Evolutionary conservation across 2,113 vertebrate genomes (phyloP).

Genomic region (Guaruba guarouba): DNA sequence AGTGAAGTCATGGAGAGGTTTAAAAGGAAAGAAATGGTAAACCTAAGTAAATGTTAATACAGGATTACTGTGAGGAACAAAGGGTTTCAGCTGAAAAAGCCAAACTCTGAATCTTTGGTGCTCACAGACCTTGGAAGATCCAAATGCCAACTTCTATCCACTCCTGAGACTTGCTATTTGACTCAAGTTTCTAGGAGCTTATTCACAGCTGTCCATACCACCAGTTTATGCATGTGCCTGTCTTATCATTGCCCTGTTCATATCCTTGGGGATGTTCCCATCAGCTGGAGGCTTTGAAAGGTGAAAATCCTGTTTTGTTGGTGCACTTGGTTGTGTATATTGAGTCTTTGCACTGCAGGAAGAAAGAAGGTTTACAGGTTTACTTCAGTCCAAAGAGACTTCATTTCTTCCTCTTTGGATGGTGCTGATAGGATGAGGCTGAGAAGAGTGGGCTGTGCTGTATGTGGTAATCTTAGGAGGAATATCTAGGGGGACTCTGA

Average conservation of each 20-base stretch:
- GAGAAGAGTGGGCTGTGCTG: background rate
- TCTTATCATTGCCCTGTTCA: fast-evolving
- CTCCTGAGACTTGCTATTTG: background rate
- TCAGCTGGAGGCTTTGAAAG: background rate
- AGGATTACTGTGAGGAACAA: background rate
- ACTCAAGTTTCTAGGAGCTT: background rate
- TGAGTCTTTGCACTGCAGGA: fast-evolving
- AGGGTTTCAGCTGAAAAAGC: background rate
- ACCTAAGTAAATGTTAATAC: too few relatives aligned
- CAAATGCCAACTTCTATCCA: background rate
- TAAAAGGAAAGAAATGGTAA: background rate
- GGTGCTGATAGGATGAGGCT: background rate
- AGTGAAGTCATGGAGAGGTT: background rate
- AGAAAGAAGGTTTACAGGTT: too few relatives aligned
- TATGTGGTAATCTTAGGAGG: background rate
- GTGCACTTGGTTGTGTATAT: background rate
- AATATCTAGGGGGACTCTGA: background rate
- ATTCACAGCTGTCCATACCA: background rate
- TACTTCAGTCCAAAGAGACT: fast-evolving
- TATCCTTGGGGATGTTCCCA: fast-evolving
- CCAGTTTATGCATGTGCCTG: background rate
- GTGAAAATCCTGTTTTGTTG: background rate
- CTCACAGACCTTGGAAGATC: background rate
- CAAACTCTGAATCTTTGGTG: background rate
- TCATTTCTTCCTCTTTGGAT: background rate